Conservation (phyloP, 1,140 invertebrate species). For the Ectropis grisescens region DNA sequence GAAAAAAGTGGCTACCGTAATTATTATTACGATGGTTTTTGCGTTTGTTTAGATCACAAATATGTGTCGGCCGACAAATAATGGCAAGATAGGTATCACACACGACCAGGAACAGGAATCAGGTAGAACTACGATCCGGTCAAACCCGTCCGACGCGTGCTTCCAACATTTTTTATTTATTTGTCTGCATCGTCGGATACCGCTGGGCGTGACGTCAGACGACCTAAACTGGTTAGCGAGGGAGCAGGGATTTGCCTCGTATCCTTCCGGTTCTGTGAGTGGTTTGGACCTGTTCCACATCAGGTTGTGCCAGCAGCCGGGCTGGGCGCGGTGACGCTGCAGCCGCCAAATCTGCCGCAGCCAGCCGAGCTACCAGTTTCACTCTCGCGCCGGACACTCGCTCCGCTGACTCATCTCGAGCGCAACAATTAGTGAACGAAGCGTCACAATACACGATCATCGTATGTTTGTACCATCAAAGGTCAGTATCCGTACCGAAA, state of each 20-base stretch:
- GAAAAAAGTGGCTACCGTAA: too few species aligned
- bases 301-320: slow-evolving; percentile 49
- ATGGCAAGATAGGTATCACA: slow-evolving; percentile 41
- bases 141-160: slow-evolving; percentile 67
- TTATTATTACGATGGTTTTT: too few species aligned
- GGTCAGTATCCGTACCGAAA: slow-evolving; percentile 67
- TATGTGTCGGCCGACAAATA: too few species aligned
- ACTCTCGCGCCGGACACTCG: slow-evolving; percentile 36
- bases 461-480: slow-evolving; percentile 51
- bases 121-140: slow-evolving; percentile 68
- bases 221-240: slow-evolving; percentile 68
- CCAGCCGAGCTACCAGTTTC: slow-evolving; percentile 21
- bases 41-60: too few species aligned
- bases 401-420: slow-evolving; percentile 47
- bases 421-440: slow-evolving; percentile 59
- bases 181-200: slow-evolving; percentile 66
- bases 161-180: slow-evolving; percentile 70
- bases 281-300: slow-evolving; percentile 64
- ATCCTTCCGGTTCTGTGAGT: slow-evolving; percentile 69
- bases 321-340: slow-evolving; percentile 41
- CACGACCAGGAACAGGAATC: slow-evolving; percentile 66
- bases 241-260: slow-evolving; percentile 67
- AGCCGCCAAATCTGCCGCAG: slow-evolving; percentile 6
- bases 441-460: slow-evolving; percentile 43
- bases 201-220: slow-evolving; percentile 67